Percentiles rank a stretch among this genome's conserved stretches.
These are phyloP conservation scores for Venturia canescens DNA, from an alignment of 1,140 invertebrate species.

Conservation along the genomic window DNA sequence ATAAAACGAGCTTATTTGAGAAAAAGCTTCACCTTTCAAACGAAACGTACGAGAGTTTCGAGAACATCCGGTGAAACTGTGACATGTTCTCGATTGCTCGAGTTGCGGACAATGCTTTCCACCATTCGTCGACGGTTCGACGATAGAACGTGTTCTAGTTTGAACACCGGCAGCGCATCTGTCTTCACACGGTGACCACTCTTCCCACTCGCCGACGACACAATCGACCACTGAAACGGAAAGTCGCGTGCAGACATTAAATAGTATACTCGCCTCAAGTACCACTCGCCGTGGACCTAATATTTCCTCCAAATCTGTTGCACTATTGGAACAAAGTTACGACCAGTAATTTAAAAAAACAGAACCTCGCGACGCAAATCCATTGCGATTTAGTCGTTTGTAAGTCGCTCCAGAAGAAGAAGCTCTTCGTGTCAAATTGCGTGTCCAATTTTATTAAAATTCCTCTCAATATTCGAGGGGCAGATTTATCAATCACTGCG, in stretches of 20 bases:
- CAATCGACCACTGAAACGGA: slow-evolving; percentile 85
- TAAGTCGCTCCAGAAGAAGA: too few relatives aligned
- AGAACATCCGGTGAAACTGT: slow-evolving; percentile 80
- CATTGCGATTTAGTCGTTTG: too few relatives aligned
- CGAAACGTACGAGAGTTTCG: slow-evolving; percentile 78
- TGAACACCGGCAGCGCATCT: slow-evolving; percentile 87
- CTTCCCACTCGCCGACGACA: slow-evolving; percentile 85
- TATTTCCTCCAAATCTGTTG: background rate
- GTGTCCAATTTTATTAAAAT: too few relatives aligned
- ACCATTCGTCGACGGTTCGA: slow-evolving; percentile 83
- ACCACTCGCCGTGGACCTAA: background rate
- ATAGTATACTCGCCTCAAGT: background rate
- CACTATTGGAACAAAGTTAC: background rate
- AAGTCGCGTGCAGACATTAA: slow-evolving; percentile 8
- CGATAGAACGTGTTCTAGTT: slow-evolving; percentile 81
- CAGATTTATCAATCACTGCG: too few relatives aligned
- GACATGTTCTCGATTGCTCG: slow-evolving; percentile 84
- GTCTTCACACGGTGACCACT: slow-evolving; percentile 86
- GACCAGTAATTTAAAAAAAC: too few relatives aligned
- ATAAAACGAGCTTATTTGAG: background rate
- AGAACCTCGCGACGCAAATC: too few relatives aligned
- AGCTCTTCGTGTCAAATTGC: too few relatives aligned
- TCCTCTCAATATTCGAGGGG: too few relatives aligned
- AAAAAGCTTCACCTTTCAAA: slow-evolving; percentile 45
- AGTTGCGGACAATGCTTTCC: slow-evolving; percentile 86